phyloP scores from a whole-genome alignment of 2,113 vertebrate species.

The Puma concolor region DNA sequence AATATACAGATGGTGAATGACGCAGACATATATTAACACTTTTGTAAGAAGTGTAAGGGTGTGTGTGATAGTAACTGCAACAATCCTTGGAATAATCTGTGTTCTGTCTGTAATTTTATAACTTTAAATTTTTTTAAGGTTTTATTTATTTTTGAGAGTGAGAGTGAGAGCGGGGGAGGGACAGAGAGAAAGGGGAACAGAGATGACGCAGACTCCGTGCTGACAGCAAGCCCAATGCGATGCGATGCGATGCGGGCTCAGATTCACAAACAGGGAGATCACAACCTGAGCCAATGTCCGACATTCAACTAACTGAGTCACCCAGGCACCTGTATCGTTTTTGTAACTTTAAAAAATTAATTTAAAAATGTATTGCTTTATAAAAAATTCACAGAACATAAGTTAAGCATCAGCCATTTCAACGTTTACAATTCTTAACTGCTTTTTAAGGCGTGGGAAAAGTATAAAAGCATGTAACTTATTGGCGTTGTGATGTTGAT shows the following conservation, averaged over 20 bases:
- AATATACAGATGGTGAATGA: not conserved
- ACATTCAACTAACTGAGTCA: too few relatives aligned
- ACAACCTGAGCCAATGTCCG: too few relatives aligned
- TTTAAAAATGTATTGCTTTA: not conserved
- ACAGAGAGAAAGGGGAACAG: too few relatives aligned
- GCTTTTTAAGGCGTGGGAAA: conserved; percentile 23
- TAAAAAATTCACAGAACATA: not conserved
- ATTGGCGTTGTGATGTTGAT: not conserved
- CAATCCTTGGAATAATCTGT: not conserved
- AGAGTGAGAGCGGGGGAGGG: too few relatives aligned
- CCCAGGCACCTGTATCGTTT: not conserved
- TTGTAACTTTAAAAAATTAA: not conserved
- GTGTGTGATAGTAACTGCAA: not conserved
- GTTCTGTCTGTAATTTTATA: not conserved
- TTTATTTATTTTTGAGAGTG: too few relatives aligned
- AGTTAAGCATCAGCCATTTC: not conserved
- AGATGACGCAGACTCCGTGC: too few relatives aligned
- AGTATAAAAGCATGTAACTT: not conserved
- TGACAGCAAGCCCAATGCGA: too few relatives aligned
- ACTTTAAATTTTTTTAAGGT: too few relatives aligned
- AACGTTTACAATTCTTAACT: not conserved
- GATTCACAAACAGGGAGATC: too few relatives aligned
- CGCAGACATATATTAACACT: not conserved
- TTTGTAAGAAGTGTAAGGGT: not conserved
- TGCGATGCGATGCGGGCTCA: too few relatives aligned